These are phyloP conservation scores for Trichechus manatus DNA, from an alignment of 2,113 vertebrate genomes.

Conservation along the genomic window DNA sequence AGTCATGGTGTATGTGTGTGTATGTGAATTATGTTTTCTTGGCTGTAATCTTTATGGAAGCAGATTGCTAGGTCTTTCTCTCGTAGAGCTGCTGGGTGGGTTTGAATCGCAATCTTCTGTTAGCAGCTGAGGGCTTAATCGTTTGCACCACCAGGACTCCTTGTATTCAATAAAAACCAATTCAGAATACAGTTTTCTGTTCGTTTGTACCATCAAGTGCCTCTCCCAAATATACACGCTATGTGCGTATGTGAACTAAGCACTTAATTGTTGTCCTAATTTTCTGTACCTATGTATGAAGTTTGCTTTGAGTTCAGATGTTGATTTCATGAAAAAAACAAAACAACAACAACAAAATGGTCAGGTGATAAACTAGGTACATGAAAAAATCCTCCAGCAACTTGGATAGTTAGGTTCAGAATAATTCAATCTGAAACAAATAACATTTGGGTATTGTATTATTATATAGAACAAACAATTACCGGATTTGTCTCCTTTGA, in stretches of 20 bases:
- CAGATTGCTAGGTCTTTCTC: no score
- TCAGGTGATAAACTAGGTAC: not conserved
- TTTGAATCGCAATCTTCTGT: no score
- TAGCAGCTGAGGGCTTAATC: no score
- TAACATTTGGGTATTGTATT: not conserved
- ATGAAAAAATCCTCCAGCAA: not conserved
- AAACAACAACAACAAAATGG: not conserved
- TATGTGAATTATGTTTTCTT: no score
- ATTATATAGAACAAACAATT: not conserved
- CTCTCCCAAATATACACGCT: no score
- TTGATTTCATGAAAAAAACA: not conserved
- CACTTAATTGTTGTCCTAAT: not conserved
- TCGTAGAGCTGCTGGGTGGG: no score
- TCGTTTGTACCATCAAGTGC: no score
- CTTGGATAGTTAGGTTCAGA: not conserved
- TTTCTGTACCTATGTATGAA: not conserved
- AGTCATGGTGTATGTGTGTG: not conserved
- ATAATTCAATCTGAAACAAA: not conserved
- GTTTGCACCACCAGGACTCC: no score
- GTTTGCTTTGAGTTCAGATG: not conserved
- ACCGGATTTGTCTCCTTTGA: constrained; percentile 12
- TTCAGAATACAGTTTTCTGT: no score
- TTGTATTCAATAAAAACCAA: no score
- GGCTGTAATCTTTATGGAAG: no score
- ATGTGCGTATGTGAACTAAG: no score